Evolutionary conservation across 2,113 vertebrate genomes (phyloP).

Genomic region (Spizaetus ornatus): DNA sequence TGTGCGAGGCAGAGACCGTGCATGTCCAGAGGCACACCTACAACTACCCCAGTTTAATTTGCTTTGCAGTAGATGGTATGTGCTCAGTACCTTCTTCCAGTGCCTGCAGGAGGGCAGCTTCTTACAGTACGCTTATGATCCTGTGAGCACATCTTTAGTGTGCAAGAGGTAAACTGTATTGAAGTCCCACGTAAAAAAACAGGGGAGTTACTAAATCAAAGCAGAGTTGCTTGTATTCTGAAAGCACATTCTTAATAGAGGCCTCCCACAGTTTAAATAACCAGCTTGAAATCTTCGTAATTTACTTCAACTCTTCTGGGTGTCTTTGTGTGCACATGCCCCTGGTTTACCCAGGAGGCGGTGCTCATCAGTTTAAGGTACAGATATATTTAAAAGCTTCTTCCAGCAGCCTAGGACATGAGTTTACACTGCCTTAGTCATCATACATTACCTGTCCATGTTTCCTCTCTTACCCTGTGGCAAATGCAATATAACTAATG

Average conservation of each 20-base stretch:
- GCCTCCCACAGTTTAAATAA: neutral
- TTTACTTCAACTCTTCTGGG: neutral
- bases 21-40: neutral
- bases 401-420: neutral
- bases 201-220: neutral
- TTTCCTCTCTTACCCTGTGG: neutral
- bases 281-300: neutral
- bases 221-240: neutral
- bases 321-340: neutral
- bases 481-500: neutral
- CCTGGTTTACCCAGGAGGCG: neutral
- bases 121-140: accelerated
- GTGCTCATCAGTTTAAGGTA: neutral
- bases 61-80: neutral
- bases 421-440: neutral
- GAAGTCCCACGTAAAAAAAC: neutral
- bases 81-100: neutral
- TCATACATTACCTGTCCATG: neutral
- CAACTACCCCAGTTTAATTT: neutral
- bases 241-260: neutral
- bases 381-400: neutral
- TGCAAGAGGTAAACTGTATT: neutral
- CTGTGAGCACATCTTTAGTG: neutral
- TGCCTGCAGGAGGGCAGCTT: neutral
- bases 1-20: neutral